Conservation (phyloP, 2,797 vertebrate genomes). For the Sebastes minor region DNA sequence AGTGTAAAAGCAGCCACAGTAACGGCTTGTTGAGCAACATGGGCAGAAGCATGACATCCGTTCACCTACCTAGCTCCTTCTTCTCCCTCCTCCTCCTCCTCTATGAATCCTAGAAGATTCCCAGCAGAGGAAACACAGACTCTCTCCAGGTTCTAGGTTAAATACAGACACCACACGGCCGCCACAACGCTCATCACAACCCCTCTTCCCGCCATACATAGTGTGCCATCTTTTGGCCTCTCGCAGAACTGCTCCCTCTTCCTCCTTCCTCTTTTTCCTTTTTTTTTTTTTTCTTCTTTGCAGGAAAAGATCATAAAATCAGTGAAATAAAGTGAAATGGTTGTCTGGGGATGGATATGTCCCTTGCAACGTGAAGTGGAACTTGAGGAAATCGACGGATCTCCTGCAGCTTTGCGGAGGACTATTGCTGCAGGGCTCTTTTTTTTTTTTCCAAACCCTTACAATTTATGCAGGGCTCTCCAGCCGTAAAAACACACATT, state of each 20-base stretch:
- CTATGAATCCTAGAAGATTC: constrained; percentile 72
- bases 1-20: constrained; percentile 53
- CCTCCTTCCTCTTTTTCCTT: not conserved
- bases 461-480: constrained; percentile 70
- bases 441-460: constrained; percentile 25
- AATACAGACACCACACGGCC: constrained; percentile 70
- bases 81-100: constrained; percentile 49
- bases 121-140: constrained; percentile 75
- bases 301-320: constrained; percentile 74
- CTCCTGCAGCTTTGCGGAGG: constrained; percentile 67
- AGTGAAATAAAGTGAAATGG: constrained; percentile 75
- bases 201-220: constrained; percentile 67
- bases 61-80: constrained; percentile 70
- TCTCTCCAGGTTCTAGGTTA: constrained; percentile 79
- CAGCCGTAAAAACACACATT: constrained; percentile 66
- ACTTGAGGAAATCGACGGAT: constrained; percentile 73
- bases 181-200: constrained; percentile 35
- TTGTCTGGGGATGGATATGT: constrained; percentile 73
- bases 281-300: not conserved
- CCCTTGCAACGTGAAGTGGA: constrained; percentile 76
- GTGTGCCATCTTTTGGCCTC: constrained; percentile 83
- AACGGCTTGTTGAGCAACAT: constrained; percentile 64
- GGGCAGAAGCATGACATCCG: constrained; percentile 66
- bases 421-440: constrained; percentile 56
- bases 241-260: constrained; percentile 55